Evolutionary conservation across 1,140 invertebrate genomes (phyloP), one percentile per base, ranked within the genome.

Genomic region (Drosophila rufa): DNA sequence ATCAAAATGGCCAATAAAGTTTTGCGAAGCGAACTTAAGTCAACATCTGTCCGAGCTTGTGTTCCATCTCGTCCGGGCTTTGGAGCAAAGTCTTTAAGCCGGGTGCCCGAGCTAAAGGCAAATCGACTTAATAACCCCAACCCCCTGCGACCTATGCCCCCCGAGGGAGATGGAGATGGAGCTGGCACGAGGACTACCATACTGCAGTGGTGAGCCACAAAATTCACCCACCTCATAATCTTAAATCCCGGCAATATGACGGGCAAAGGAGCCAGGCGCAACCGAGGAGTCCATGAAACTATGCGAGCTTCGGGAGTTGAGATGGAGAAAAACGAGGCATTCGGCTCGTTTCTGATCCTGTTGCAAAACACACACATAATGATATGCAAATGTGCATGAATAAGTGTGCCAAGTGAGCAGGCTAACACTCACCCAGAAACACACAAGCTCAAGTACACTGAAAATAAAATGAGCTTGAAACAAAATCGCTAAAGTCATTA

Each of bases 301-400:
- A 87, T 79, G 58, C 30, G 46, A 80, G 43, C 53, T 59, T 46
- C 30, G 40, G 62, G 30, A 70, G 48, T 42, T 36, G 22, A 36
- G 62, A 70, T 47, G 67, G 40, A 70, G 67, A 68, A 70, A 70
- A 68, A 55, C 67, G 62, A 68, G 67, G 62, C 64, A 70, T 69
- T 78, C 71, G 70, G 51, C 79, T 46, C 75, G 65, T 36, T 62
- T 66, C 33, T 25, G 56, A n/a, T 45, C 40, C 40, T 62, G 59
- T 66, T 66, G 62, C 56, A 62, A 76, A 53, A 68, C 58, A 58
- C 78, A 78, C 65, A 75, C 77, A 65, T 89, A 87, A 87, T 89
- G 85, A 87, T 87, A 87, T 87, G 84, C 85, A 89, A 87, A 87
- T 87, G 84, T 89, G 80, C 65, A 89, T 75, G 83, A 85, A 85